Conservation (phyloP, 2,113 vertebrate species). For the Rallus limicola region DNA sequence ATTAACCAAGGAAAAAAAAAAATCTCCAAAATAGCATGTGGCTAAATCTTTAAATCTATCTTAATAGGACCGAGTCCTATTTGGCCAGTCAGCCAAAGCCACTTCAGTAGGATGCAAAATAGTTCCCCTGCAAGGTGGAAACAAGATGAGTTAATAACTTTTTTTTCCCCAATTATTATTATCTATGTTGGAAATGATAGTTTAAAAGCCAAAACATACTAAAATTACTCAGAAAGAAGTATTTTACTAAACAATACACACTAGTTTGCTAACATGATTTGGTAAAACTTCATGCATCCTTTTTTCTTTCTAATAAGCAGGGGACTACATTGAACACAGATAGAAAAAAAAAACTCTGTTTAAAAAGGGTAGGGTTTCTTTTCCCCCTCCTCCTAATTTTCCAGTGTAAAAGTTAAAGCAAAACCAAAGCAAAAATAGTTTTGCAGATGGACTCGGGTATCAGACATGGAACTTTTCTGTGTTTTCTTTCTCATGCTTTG, state of each 20-base stretch:
- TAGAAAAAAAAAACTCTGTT: background rate
- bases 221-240: background rate
- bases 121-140: background rate
- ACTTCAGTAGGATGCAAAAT: background rate
- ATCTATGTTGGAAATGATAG: background rate
- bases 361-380: background rate
- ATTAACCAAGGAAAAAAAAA: background rate
- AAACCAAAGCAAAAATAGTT: constrained; percentile 14
- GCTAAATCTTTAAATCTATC: background rate
- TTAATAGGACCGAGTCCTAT: background rate
- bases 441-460: background rate
- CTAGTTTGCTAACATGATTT: background rate
- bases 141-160: background rate
- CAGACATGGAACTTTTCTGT: background rate
- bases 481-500: background rate
- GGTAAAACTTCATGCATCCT: background rate
- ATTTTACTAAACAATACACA: background rate
- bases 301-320: background rate
- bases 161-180: background rate
- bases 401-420: background rate
- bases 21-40: background rate
- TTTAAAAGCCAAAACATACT: background rate
- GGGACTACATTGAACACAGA: background rate
- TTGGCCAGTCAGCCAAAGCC: background rate
- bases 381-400: background rate